These are phyloP conservation scores for Crambe crambe DNA, from an alignment of 37 sponge, comb jelly and placozoan genomes.

Conservation along the genomic window DNA sequence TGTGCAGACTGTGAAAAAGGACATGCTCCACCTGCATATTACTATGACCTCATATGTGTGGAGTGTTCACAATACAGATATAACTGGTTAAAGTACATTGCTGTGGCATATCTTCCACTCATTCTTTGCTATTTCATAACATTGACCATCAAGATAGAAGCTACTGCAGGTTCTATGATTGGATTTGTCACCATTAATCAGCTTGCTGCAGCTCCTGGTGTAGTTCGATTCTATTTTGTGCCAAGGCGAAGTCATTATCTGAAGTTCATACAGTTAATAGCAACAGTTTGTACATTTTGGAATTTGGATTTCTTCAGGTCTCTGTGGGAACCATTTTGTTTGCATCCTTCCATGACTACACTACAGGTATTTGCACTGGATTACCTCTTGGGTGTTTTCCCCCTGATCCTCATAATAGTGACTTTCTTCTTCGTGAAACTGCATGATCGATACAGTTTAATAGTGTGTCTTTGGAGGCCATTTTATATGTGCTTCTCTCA, in stretches of 20 bases:
- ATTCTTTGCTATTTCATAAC: too few relatives aligned
- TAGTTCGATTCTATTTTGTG: not conserved
- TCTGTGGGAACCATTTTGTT: too few relatives aligned
- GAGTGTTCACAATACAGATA: not conserved
- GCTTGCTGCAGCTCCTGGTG: not conserved
- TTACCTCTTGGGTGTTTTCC: not conserved
- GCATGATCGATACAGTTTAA: not conserved
- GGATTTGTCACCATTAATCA: slow-evolving; percentile 5
- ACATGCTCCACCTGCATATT: slow-evolving; percentile 39
- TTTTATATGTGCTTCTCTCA: not conserved
- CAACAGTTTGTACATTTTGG: too few relatives aligned
- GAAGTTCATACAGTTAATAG: too few relatives aligned
- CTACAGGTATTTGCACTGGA: not conserved
- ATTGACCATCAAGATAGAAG: too few relatives aligned
- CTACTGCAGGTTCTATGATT: not conserved
- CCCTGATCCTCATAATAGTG: not conserved
- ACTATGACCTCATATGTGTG: slow-evolving; percentile 18
- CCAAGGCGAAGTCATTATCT: too few relatives aligned
- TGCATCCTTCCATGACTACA: slow-evolving; percentile 8
- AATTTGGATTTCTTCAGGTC: too few relatives aligned
- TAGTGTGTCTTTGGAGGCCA: slow-evolving; percentile 1
- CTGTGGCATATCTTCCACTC: too few relatives aligned
- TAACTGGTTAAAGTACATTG: too few relatives aligned
- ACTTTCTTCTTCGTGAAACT: not conserved
- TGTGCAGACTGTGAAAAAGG: slow-evolving; percentile 30